These are phyloP conservation scores for Gouania willdenowi DNA, from an alignment of 2,797 vertebrate genomes.

Conservation along the genomic window DNA sequence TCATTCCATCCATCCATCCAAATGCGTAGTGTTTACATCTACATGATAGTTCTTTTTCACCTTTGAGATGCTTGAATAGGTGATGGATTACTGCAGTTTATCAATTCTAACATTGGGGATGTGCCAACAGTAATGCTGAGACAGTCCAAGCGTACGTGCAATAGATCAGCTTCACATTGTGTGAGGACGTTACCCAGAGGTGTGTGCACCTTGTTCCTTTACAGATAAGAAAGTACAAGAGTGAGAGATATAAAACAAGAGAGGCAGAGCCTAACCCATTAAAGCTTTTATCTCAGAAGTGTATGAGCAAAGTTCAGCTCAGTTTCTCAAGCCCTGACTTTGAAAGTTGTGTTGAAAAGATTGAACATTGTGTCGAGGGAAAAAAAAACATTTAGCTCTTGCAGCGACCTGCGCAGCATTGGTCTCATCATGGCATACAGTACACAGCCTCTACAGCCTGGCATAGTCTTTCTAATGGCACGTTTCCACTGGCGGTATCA, in stretches of 20 bases:
- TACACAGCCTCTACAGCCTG: too few relatives aligned
- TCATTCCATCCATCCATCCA: too few relatives aligned
- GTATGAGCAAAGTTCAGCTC: conserved; percentile 51
- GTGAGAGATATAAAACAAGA: conserved; percentile 27
- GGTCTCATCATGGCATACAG: too few relatives aligned
- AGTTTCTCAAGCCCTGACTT: conserved; percentile 33
- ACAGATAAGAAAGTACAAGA: conserved; percentile 40
- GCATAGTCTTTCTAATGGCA: too few relatives aligned
- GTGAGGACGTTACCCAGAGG: conserved; percentile 13
- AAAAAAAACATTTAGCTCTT: conserved; percentile 44
- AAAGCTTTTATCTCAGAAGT: conserved; percentile 48
- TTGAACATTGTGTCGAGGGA: background rate
- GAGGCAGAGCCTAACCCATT: conserved; percentile 28
- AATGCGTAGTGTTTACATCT: too few relatives aligned
- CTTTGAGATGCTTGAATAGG: background rate
- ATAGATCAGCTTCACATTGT: conserved; percentile 3
- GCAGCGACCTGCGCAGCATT: conserved; percentile 56
- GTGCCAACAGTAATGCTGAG: background rate
- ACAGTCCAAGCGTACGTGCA: conserved; percentile 45
- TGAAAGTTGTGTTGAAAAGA: conserved; percentile 25
- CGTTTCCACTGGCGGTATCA: too few relatives aligned
- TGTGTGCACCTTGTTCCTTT: conserved; percentile 24
- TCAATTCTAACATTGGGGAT: background rate
- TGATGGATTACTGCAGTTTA: background rate
- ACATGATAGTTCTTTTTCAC: too few relatives aligned